These are phyloP conservation scores for Pionites leucogaster DNA, from an alignment of 2,113 vertebrate species.

Conservation along the genomic window DNA sequence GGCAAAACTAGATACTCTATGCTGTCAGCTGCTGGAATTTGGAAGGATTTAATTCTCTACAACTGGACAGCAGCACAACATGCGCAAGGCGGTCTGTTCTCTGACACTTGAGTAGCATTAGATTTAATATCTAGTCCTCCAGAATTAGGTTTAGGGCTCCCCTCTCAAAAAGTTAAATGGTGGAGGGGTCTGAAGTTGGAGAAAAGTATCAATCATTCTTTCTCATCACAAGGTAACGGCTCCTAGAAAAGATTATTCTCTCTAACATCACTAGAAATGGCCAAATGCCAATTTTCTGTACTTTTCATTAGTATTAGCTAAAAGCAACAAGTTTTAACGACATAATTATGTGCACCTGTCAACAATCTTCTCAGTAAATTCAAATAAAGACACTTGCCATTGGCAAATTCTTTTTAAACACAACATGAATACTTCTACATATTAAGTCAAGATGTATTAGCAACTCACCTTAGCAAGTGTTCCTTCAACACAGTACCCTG, in stretches of 20 bases:
- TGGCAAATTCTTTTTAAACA: background rate
- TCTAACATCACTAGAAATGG: background rate
- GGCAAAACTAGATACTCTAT: background rate
- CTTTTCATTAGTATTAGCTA: background rate
- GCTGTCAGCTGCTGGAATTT: background rate
- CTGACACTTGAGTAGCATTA: background rate
- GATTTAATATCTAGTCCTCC: background rate
- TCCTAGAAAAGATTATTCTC: background rate
- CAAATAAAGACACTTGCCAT: background rate
- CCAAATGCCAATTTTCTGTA: background rate
- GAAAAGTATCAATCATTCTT: background rate
- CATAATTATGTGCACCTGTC: accelerated
- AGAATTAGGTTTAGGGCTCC: background rate
- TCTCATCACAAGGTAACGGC: background rate
- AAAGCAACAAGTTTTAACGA: background rate
- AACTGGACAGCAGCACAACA: background rate
- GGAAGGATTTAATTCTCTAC: background rate
- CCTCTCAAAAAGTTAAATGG: background rate
- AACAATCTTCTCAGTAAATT: background rate
- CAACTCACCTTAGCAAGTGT: constrained; percentile 92
- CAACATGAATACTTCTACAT: background rate
- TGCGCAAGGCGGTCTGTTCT: background rate
- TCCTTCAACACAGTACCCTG: constrained; percentile 97
- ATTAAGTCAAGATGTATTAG: background rate
- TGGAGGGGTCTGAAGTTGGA: background rate